These are phyloP conservation scores for Nansenia antarctica DNA, from an alignment of 2,113 vertebrate species.

Conservation along the genomic window DNA sequence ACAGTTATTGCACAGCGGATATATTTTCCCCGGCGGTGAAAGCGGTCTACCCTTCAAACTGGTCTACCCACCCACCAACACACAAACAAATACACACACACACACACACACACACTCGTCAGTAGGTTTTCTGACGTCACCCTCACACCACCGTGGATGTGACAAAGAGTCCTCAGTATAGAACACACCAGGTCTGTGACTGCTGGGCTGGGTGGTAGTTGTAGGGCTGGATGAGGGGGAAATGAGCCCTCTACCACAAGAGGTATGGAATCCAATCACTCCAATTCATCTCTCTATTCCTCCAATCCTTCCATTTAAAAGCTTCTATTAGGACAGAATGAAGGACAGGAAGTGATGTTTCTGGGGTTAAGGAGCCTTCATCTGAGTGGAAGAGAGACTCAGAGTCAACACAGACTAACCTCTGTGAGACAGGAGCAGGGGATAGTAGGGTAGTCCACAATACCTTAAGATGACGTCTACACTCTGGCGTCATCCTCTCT, in stretches of 20 bases:
- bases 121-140: slow-evolving; percentile 41
- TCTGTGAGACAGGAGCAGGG: too few species aligned
- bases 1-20: slow-evolving; percentile 14
- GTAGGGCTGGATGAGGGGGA: not conserved
- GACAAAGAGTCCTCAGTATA: slow-evolving; percentile 66
- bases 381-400: too few species aligned
- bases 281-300: not conserved
- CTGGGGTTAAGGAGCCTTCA: too few species aligned
- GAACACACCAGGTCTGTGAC: slow-evolving; percentile 31
- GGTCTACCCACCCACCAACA: slow-evolving; percentile 10
- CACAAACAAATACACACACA: slow-evolving; percentile 2
- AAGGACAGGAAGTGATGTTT: too few species aligned
- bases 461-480: too few species aligned
- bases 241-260: not conserved
- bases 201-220: not conserved
- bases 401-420: too few species aligned
- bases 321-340: too few species aligned
- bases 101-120: slow-evolving; percentile 12
- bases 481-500: too few species aligned
- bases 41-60: slow-evolving; percentile 28
- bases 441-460: too few species aligned
- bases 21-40: slow-evolving; percentile 39
- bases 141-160: slow-evolving; percentile 43
- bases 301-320: not conserved
- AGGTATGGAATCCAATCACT: slow-evolving; percentile 11